These are phyloP conservation scores for Acronicta alni DNA, from an alignment of 2,888 invertebrate genomes.

Conservation along the genomic window DNA sequence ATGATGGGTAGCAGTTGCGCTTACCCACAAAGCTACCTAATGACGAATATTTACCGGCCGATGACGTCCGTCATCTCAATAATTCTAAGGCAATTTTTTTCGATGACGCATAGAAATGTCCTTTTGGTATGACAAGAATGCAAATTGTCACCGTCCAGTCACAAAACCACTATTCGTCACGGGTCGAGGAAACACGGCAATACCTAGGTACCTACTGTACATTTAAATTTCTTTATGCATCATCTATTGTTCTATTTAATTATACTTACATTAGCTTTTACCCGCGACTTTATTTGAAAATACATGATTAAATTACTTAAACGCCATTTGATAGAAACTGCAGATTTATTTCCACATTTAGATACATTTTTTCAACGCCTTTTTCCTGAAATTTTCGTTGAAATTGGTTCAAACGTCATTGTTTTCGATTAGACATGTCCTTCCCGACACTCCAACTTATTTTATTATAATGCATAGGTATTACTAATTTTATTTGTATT, in stretches of 20 bases:
- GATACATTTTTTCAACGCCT: neutral
- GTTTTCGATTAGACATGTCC: too few relatives aligned
- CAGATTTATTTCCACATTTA: too few relatives aligned
- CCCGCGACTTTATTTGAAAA: neutral
- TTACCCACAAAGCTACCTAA: too few relatives aligned
- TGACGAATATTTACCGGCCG: too few relatives aligned
- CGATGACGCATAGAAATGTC: too few relatives aligned
- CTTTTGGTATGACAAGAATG: slow-evolving; percentile 10
- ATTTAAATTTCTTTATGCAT: slow-evolving; percentile 34
- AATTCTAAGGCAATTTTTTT: too few relatives aligned
- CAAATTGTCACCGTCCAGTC: slow-evolving; percentile 7
- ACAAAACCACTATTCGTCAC: slow-evolving; percentile 42
- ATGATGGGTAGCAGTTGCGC: too few relatives aligned
- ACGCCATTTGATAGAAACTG: too few relatives aligned
- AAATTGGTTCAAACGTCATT: neutral
- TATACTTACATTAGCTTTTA: neutral
- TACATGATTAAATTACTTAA: neutral
- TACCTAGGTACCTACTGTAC: neutral
- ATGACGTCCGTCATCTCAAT: too few relatives aligned
- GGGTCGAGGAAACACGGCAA: slow-evolving; percentile 26
- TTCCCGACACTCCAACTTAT: slow-evolving; percentile 4
- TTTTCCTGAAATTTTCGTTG: neutral
- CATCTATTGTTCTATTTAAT: slow-evolving; percentile 27
- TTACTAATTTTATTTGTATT: slow-evolving; percentile 19
- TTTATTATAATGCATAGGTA: slow-evolving; percentile 14